These are phyloP conservation scores for Phoebastria nigripes DNA, from an alignment of 2,797 vertebrate genomes.

Conservation along the genomic window DNA sequence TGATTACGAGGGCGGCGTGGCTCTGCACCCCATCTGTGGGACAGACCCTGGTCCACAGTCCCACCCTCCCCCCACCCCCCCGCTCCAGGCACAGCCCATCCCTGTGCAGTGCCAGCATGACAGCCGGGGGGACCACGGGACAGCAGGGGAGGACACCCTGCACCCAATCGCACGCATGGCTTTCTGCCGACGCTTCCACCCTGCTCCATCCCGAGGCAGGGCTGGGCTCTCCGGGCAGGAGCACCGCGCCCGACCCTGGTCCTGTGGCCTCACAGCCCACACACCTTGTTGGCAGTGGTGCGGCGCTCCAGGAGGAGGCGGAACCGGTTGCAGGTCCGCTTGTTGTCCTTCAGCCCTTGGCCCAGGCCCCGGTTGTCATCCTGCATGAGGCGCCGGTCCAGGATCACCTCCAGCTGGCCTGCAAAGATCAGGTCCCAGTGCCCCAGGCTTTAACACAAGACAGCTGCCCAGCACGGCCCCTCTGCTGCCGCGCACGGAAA, in stretches of 20 bases:
- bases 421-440: not conserved
- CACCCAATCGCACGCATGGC: fast-evolving
- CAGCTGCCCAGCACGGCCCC: fast-evolving
- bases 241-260: fast-evolving
- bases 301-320: constrained; percentile 90
- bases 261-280: not conserved
- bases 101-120: not conserved
- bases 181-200: not conserved
- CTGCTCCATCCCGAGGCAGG: not conserved
- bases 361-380: constrained; percentile 97
- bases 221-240: fast-evolving
- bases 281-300: constrained; percentile 80
- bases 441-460: fast-evolving
- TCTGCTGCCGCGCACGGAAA: fast-evolving
- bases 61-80: not conserved
- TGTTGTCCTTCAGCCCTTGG: constrained; percentile 98
- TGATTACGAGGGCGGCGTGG: not conserved
- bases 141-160: not conserved
- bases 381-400: constrained; percentile 96
- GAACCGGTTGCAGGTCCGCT: constrained; percentile 89
- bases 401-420: constrained; percentile 96
- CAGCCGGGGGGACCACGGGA: fast-evolving
- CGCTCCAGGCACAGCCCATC: not conserved
- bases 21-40: not conserved
- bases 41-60: fast-evolving